These are phyloP conservation scores for Oostethus manadensis DNA, from an alignment of 2,113 vertebrate genomes.

Conservation along the genomic window DNA sequence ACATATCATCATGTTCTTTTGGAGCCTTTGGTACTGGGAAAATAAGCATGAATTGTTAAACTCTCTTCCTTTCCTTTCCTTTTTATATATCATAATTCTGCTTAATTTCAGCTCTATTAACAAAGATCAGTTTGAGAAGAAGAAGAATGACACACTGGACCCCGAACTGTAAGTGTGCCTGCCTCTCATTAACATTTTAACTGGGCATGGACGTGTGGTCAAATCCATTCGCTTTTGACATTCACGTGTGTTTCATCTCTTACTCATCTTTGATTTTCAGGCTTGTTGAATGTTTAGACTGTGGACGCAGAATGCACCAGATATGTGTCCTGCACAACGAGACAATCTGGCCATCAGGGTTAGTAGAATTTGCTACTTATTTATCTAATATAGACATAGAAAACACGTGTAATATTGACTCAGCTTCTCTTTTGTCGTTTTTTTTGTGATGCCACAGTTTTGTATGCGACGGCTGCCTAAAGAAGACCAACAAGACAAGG, in stretches of 20 bases:
- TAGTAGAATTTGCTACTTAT: conserved; percentile 32
- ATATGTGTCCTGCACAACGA: conserved; percentile 97
- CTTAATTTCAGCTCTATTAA: conserved; percentile 84
- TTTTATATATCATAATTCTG: background rate
- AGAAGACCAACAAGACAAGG: conserved; percentile 88
- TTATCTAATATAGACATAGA: background rate
- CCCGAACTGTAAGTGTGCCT: conserved; percentile 93
- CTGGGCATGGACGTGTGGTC: background rate
- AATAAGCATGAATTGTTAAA: background rate
- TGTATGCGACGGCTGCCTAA: conserved; percentile 89
- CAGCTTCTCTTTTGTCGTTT: background rate
- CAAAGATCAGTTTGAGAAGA: conserved; percentile 98
- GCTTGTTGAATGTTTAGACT: conserved; percentile 96
- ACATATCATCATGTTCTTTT: background rate
- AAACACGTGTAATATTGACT: background rate
- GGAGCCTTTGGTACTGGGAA: too few species aligned
- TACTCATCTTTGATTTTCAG: conserved; percentile 59
- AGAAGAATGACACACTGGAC: conserved; percentile 97
- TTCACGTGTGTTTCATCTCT: background rate
- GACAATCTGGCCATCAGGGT: conserved; percentile 94
- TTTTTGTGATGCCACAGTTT: conserved; percentile 70
- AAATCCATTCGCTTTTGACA: background rate
- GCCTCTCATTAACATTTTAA: background rate
- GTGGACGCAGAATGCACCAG: conserved; percentile 97
- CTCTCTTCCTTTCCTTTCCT: background rate